phyloP scores from a whole-genome alignment of 2,888 invertebrate genomes.

The Nemotelus pantherinus region DNA sequence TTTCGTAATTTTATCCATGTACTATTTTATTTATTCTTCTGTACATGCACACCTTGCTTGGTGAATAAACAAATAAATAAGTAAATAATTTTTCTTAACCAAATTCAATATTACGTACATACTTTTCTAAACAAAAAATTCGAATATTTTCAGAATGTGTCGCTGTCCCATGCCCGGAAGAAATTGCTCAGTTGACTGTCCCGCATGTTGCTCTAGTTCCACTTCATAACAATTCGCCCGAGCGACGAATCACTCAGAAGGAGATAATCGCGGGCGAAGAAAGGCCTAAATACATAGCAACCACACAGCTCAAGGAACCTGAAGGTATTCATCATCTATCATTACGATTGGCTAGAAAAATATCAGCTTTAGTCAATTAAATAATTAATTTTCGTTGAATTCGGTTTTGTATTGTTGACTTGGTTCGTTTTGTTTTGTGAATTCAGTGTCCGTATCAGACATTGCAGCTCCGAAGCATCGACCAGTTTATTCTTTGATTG shows the following conservation, averaged over 20 bases:
- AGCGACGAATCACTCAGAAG: conserved; percentile 67
- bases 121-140: no score
- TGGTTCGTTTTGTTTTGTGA: background rate
- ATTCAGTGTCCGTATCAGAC: no score
- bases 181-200: conserved; percentile 60
- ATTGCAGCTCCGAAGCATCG: no score
- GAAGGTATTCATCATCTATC: conserved; percentile 46
- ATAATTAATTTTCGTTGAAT: conserved; percentile 6
- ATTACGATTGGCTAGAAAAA: no score
- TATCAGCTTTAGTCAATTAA: background rate
- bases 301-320: conserved; percentile 49
- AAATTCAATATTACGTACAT: no score
- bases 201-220: conserved; percentile 64
- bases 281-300: conserved; percentile 67
- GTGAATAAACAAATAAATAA: no score
- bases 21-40: no score
- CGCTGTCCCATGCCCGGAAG: conserved; percentile 61
- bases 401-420: background rate
- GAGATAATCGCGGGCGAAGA: conserved; percentile 74
- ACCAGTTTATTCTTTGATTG: no score
- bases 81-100: no score
- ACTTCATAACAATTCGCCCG: conserved; percentile 64
- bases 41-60: no score
- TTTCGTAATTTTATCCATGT: no score
- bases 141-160: conserved; percentile 58